Base-by-base conservation (phyloP, 2,797 vertebrate genomes). In the Arremon aurantiirostris region DNA sequence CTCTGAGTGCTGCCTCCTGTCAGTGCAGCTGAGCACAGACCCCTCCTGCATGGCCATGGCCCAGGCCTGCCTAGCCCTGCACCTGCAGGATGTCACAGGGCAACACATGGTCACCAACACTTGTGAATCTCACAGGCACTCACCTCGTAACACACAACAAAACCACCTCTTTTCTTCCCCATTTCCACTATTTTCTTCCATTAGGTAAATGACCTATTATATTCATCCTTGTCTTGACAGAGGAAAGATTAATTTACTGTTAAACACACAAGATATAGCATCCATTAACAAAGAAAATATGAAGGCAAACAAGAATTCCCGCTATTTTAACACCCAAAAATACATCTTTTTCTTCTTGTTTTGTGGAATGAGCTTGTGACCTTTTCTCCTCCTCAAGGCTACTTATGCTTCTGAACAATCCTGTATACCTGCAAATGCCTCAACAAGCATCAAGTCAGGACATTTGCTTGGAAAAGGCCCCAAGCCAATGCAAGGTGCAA, bases 331-430 rank as follows among this genome's bases (percentile, higher is more conserved):
- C 18, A 37, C 6, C 6, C 5, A 46, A 65, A 78, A 82, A 22
- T 8, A 26, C 15, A 7, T 27, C 5, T 35, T 46, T 65, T 27
- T 14, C 30, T 35, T 24, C 34, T 69, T 65, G 50, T 50, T 82
- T 84, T 53, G 35, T 27, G 93, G 80, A 93, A 66, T 87, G 72
- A 81, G 80, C 46, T 82, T 75, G 47, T 94, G 90, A 96, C 95
- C 96, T 97, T 97, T 97, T 72, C 78, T 85, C 75, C 35, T 97
- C 93, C 93, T 96, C 93, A 85, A 96, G 94, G 95, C 94, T 97
- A 93, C 89, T 95, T 95, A 78, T 60, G 91, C 81, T 94, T 95
- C 85, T 92, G 89, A 93, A 94, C 87, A 49, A 53, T 93, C 81
- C 85, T 60, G 68, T 68, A 85, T 97, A 97, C 94, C 97, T 93